Conservation (phyloP, 2,888 invertebrate genomes). For the Brachyptera putata region DNA sequence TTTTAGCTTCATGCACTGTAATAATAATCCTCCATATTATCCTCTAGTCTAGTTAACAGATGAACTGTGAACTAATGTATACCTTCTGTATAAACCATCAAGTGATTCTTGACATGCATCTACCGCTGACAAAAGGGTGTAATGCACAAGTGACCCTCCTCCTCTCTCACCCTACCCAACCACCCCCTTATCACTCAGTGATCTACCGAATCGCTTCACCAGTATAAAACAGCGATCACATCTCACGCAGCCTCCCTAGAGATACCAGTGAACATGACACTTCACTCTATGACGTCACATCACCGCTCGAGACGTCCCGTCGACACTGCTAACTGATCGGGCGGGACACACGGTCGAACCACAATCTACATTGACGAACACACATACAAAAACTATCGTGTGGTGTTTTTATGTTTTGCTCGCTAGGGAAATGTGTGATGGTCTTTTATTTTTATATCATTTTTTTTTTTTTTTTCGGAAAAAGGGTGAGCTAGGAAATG, state of each 20-base stretch:
- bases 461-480: not conserved
- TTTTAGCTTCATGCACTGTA: too few species aligned
- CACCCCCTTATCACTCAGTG: constrained; percentile 3
- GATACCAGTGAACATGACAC: constrained; percentile 24
- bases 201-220: constrained; percentile 10
- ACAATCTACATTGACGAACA: too few species aligned
- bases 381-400: not conserved
- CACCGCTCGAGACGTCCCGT: too few species aligned
- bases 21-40: too few species aligned
- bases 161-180: not conserved
- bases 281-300: constrained; percentile 28
- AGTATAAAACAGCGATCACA: constrained; percentile 21
- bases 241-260: constrained; percentile 18
- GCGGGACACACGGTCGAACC: too few species aligned
- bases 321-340: too few species aligned
- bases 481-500: constrained; percentile 15
- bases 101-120: too few species aligned
- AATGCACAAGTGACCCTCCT: not conserved
- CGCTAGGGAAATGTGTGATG: constrained; percentile 5
- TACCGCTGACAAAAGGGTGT: not conserved
- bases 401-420: constrained; percentile 1
- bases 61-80: too few species aligned
- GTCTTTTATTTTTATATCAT: too few species aligned
- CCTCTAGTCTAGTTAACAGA: too few species aligned
- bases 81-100: too few species aligned